A percentile compares a stretch with the other conserved stretches of the same genome.
phyloP scores from a whole-genome alignment of 2,797 vertebrate species.

The Mus minutoides region DNA sequence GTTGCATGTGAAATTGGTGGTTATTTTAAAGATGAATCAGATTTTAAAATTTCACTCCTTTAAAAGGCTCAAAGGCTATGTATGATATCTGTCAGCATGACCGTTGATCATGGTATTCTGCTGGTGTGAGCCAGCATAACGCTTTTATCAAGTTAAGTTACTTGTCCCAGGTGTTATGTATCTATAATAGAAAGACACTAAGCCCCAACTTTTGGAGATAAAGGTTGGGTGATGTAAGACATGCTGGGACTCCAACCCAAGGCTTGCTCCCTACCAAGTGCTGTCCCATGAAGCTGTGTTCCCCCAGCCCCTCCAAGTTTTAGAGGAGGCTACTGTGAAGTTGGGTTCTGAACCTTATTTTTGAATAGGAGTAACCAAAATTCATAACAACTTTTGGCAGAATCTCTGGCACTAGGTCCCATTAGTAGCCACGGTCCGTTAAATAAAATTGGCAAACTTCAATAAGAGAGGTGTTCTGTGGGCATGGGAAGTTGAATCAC shows the following conservation, averaged over 20 bases:
- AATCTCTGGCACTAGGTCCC: slow-evolving; percentile 16
- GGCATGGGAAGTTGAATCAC: slow-evolving; percentile 36
- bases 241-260: not conserved
- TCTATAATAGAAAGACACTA: not conserved
- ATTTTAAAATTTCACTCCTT: not conserved
- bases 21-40: not conserved
- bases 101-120: not conserved
- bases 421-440: not conserved
- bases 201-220: not conserved
- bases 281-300: too few relatives aligned
- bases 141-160: not conserved
- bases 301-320: not conserved
- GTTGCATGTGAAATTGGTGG: not conserved
- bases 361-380: slow-evolving; percentile 18
- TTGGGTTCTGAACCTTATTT: not conserved
- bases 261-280: not conserved
- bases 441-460: slow-evolving; percentile 55
- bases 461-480: slow-evolving; percentile 29
- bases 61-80: not conserved
- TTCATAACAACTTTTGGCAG: slow-evolving; percentile 30
- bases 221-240: too few relatives aligned
- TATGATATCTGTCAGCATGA: not conserved
- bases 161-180: not conserved
- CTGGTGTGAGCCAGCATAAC: not conserved
- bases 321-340: not conserved